Conservation (phyloP, 2,888 invertebrate species). For the Ochlodes sylvanus region DNA sequence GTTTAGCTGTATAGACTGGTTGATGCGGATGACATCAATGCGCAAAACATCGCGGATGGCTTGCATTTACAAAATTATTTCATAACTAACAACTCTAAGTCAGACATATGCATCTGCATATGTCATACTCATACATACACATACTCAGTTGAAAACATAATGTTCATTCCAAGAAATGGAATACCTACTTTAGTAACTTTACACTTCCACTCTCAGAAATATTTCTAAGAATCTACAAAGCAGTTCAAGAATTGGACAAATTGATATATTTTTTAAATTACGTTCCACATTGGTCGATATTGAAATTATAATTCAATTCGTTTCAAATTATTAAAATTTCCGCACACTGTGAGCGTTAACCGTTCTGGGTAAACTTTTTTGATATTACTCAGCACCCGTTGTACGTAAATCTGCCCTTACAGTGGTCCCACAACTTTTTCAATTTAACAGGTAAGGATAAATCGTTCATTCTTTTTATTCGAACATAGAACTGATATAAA, state of each 20-base stretch:
- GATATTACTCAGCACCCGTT: slow-evolving; percentile 80
- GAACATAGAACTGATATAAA: slow-evolving; percentile 82
- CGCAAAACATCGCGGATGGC: too few relatives aligned
- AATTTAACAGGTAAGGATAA: slow-evolving; percentile 85
- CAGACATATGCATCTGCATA: too few relatives aligned
- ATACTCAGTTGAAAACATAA: too few relatives aligned
- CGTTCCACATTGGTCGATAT: slow-evolving; percentile 32
- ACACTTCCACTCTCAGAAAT: slow-evolving; percentile 17
- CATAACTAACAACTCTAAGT: too few relatives aligned
- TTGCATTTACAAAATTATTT: too few relatives aligned
- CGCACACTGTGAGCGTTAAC: slow-evolving; percentile 46
- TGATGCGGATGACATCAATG: too few relatives aligned
- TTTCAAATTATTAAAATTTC: slow-evolving; percentile 73
- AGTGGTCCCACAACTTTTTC: slow-evolving; percentile 83
- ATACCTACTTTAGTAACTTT: too few relatives aligned
- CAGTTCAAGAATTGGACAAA: slow-evolving; percentile 40
- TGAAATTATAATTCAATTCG: slow-evolving; percentile 58
- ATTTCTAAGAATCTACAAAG: slow-evolving; percentile 22
- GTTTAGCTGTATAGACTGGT: too few relatives aligned
- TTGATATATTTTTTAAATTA: slow-evolving; percentile 43
- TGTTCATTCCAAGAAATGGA: too few relatives aligned
- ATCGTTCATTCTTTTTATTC: slow-evolving; percentile 84
- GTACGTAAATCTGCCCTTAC: slow-evolving; percentile 82
- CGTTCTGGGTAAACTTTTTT: slow-evolving; percentile 80
- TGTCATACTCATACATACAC: too few relatives aligned